Base-by-base conservation (phyloP, 2,113 vertebrate species). In the Deroptyus accipitrinus region DNA sequence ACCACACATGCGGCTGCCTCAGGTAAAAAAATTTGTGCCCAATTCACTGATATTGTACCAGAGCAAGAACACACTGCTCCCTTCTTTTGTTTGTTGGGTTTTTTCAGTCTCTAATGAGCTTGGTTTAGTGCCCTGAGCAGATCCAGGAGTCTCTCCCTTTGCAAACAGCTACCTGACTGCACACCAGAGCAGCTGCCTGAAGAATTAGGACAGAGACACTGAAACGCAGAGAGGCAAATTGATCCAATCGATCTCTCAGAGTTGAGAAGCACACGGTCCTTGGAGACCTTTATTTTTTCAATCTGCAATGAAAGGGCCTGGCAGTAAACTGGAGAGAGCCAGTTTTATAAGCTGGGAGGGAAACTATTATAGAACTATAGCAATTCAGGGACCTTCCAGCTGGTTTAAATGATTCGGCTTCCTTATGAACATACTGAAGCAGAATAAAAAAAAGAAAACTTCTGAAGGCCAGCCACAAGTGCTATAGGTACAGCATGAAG, bases 291-390 rank as follows among this genome's bases (percentile, higher is more conserved):
- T 94, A 82, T 88, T 94, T 94, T 92, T 93, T 81, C 66, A 91
- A 83, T 89, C 77, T 90, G 88, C 90, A 95, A 30, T 82, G 83
- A 92, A 96, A 96, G 57, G 30, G 35, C 69, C 80, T 73, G 80
- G 77, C 86, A 86, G 88, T 69, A 92, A 95, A 93, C 86, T 84
- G 87, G 57, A 92, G 57, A 92, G 37, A 94, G 73, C n/a, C 83
- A 82, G 83, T 76, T 97, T 95, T 95, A 96, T 81, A 95, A 89
- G 86, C 73, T 95, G 77, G 92, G 95, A 94, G 92, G 92, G 74
- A 95, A 95, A 88, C 51, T 2, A 92, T 95, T 94, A 88, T 35
- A 88, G 85, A 96, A 93, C 68, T 72, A 51, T 35, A 82, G 85
- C 68, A 70, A 61, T 75, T 90, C 15, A 5, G 80, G 85, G 85